These are phyloP conservation scores for Polyommatus icarus DNA, from an alignment of 2,888 invertebrate species.

Conservation along the genomic window DNA sequence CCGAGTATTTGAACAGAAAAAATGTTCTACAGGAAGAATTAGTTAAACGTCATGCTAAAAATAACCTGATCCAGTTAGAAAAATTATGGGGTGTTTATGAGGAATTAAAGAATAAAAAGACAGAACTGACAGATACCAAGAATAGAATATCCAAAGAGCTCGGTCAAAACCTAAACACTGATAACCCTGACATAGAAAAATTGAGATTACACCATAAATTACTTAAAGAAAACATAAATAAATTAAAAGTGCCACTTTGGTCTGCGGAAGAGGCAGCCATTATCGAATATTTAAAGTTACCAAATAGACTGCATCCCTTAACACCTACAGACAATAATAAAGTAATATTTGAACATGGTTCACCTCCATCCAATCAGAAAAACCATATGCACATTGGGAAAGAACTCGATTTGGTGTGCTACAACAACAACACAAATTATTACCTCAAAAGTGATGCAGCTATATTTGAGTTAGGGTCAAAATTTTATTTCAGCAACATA, in stretches of 20 bases:
- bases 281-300: conserved; percentile 83
- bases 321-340: conserved; percentile 76
- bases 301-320: conserved; percentile 83
- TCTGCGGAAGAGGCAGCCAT: conserved; percentile 87
- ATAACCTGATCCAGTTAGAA: conserved; percentile 79
- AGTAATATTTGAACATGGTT: conserved; percentile 54
- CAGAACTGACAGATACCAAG: conserved; percentile 75
- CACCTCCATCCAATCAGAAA: conserved; percentile 56
- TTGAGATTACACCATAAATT: conserved; percentile 79
- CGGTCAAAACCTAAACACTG: conserved; percentile 56
- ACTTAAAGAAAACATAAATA: conserved; percentile 83
- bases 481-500: conserved; percentile 73
- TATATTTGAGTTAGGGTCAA: conserved; percentile 83
- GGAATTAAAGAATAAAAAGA: conserved; percentile 73
- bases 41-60: conserved; percentile 70
- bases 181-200: conserved; percentile 67
- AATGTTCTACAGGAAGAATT: conserved; percentile 78
- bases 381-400: conserved; percentile 80
- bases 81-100: conserved; percentile 83
- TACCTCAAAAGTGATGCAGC: conserved; percentile 85
- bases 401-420: conserved; percentile 77
- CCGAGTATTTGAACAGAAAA: conserved; percentile 75
- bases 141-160: conserved; percentile 73
- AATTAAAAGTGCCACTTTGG: conserved; percentile 82
- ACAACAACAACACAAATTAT: conserved; percentile 79